These are phyloP conservation scores for Callorhinus ursinus DNA, from an alignment of 2,113 vertebrate species.

Conservation along the genomic window DNA sequence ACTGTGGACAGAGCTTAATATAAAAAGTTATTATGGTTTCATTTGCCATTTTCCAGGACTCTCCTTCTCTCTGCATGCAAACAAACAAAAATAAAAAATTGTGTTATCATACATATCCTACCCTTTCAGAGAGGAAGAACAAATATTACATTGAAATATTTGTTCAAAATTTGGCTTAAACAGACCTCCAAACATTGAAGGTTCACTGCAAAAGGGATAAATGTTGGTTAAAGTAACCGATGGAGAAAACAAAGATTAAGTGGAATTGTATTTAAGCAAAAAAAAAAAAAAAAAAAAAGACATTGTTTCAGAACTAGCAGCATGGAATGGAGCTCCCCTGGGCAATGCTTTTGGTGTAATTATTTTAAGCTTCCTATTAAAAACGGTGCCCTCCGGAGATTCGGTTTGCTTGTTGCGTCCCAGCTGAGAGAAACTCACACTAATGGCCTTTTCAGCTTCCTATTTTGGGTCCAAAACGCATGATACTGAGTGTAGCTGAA, in stretches of 20 bases:
- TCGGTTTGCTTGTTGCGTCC: not conserved
- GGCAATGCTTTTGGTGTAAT: not conserved
- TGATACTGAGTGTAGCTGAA: not conserved
- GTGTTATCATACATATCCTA: not conserved
- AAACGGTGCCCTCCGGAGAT: not conserved
- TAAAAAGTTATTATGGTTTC: not conserved
- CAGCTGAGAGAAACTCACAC: not conserved
- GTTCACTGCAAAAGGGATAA: not conserved
- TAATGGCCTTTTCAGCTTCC: slow-evolving; percentile 1
- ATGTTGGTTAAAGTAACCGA: not conserved
- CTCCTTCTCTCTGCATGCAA: not conserved
- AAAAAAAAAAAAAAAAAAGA: not conserved
- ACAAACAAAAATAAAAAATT: not conserved
- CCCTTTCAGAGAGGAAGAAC: not conserved
- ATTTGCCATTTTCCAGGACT: not conserved
- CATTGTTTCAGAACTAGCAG: not conserved
- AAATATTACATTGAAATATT: slow-evolving; percentile 16
- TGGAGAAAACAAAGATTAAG: not conserved
- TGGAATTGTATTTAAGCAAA: not conserved
- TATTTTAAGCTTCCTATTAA: slow-evolving; percentile 40
- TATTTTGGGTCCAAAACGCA: not conserved
- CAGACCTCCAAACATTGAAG: not conserved
- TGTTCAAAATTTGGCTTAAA: not conserved
- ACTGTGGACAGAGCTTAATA: not conserved
- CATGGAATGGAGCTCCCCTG: not conserved